Percentiles rank a stretch among this genome's conserved stretches.
phyloP scores from a whole-genome alignment of 2,888 invertebrate genomes.

The Euphydryas editha region DNA sequence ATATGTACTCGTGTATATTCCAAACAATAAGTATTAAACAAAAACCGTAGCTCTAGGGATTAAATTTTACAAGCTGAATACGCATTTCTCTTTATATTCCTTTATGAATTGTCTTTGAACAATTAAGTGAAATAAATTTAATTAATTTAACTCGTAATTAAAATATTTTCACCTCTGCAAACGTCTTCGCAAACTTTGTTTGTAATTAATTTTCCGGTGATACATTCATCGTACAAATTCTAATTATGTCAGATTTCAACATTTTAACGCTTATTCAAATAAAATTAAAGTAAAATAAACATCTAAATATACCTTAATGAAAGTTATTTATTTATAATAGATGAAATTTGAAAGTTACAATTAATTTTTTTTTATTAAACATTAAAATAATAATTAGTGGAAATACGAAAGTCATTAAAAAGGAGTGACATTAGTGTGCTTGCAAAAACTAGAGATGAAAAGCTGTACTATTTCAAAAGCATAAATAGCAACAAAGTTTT shows the following conservation, averaged over 20 bases:
- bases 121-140: conserved; percentile 8
- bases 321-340: too few species aligned
- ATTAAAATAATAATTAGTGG: neutral
- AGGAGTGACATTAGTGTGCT: neutral
- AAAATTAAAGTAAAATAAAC: neutral
- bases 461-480: conserved; percentile 6
- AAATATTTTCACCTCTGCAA: conserved; percentile 16
- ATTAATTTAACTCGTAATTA: conserved; percentile 13
- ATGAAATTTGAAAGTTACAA: too few species aligned
- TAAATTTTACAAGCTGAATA: neutral
- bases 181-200: conserved; percentile 12
- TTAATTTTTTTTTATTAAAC: too few species aligned
- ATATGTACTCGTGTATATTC: too few species aligned
- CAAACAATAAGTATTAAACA: too few species aligned
- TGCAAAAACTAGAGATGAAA: conserved; percentile 1
- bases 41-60: neutral
- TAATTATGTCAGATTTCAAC: conserved; percentile 10
- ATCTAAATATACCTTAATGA: neutral
- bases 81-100: neutral
- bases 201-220: conserved; percentile 7
- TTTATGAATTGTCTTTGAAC: neutral
- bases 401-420: neutral
- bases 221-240: conserved; percentile 7
- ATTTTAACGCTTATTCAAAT: neutral
- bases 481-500: conserved; percentile 14